Evolutionary conservation across 2,113 vertebrate species (phyloP), one percentile per base, ranked within the genome.

Genomic region (Neotoma lepida): DNA sequence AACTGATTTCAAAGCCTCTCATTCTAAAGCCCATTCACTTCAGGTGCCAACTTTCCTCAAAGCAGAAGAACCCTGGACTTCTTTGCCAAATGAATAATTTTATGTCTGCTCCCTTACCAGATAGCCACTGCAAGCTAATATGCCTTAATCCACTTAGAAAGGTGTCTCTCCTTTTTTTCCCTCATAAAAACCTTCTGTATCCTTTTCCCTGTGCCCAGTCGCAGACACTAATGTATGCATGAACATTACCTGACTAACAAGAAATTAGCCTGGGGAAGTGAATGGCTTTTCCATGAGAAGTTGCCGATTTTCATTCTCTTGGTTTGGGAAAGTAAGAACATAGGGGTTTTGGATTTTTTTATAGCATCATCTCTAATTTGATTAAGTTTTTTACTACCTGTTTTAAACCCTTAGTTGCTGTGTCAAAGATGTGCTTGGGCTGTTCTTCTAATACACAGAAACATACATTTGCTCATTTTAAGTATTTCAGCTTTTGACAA

Each of bases 401-500:
- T 74, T 76, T 94, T 84, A 94, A 89, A 90, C 96, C 66, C 63
- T 96, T 93, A 78, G 10, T 82, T 95, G 95, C 74, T 89, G 88
- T 97, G 96, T 96, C 96, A 98, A 93, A 95, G 54, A 93, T 88
- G 95, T 96, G 93, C 97, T 96, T 97, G 80, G 95, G 77, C 94
- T 96, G 39, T 93, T 97, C 73, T 88, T 89, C 92, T 97, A 97
- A 95, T 93, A 86, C 68, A 94, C 49, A 66, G 92, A 91, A 97
- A 98, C 24, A 96, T 81, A 95, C 89, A 90, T 97, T 97, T 98
- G 94, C 96, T 97, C 94, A 6, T 76, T 97, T 97, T 97, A 98
- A 97, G n/a, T 93, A 95, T 96, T 94, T 97, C 39, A 9, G 58
- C 76, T 95, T 97, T 98, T 97, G 94, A 95, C 94, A 96, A 97